Evolutionary conservation across 2,113 vertebrate species (phyloP), one percentile per base, ranked within the genome.

Genomic region (Indicator maculatus): DNA sequence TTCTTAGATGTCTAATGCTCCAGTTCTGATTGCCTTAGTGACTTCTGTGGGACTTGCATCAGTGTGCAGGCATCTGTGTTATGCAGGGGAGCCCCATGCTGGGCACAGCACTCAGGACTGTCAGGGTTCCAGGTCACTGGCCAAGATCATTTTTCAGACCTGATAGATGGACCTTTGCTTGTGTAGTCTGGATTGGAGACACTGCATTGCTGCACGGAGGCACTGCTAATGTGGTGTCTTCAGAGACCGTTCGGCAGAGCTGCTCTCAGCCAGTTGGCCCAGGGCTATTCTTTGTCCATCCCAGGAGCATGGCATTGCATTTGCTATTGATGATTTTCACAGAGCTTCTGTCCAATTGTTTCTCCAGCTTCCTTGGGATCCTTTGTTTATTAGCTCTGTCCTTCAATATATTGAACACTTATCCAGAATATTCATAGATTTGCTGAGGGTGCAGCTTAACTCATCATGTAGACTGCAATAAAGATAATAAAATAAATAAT

Each of bases 171-270:
- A 53, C 3, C 1, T 3, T 39, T 44, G 8, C 16, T 67, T 39
- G 2, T 33, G 10, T 9, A 60, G 41, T 4, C 5, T 4, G 9
- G 7, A 3, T 1, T 9, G 0, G 13, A 5, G 5, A 4, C 1
- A 3, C 11, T 26, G 11, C 2, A 0, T 8, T 65, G 4, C 12
- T 63, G 10, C 12, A 12, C 0, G 1, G 8, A 2, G 3, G 0
- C 38, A 12, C 5, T 36, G 10, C 5, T 6, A 23, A 8, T 1
- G 6, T 33, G 9, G 8, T 20, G 2, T 44, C 7, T 3, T 61
- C 60, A 27, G 36, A 44, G 7, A 0, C 11, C 8, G 5, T 18
- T 55, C 12, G 67, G 17, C 23, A 58, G 44, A 61, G 4, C 6
- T 65, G 10, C 5, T 65, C 8, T 8, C 44, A 60, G 9, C 0